phyloP scores from a whole-genome alignment of 2,113 vertebrate species.

The Oreochromis aureus region DNA sequence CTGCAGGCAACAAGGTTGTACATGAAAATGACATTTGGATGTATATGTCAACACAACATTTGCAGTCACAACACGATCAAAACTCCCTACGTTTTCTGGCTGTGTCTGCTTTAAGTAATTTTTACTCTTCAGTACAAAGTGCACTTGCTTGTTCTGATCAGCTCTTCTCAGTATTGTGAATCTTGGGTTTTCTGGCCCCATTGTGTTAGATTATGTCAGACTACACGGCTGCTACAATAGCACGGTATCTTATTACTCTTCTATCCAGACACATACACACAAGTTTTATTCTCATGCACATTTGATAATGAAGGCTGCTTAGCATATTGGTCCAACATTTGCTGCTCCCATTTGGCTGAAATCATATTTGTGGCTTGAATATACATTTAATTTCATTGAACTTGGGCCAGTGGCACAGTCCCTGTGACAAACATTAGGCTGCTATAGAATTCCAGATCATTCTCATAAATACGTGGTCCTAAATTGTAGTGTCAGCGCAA shows the following conservation, averaged over 20 bases:
- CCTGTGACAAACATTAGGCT: constrained; percentile 25
- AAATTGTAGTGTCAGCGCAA: neutral
- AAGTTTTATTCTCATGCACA: constrained; percentile 33
- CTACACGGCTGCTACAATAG: constrained; percentile 38
- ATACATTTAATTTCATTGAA: constrained; percentile 27
- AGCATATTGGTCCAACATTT: constrained; percentile 33
- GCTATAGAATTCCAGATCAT: constrained; percentile 39
- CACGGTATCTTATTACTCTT: constrained; percentile 18
- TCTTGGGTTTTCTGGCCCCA: constrained; percentile 16
- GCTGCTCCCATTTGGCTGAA: constrained; percentile 41
- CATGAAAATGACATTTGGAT: constrained; percentile 57
- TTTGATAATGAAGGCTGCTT: constrained; percentile 50
- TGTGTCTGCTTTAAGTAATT: neutral
- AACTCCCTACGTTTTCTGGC: neutral
- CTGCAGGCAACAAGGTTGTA: neutral
- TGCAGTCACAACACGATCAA: constrained; percentile 6
- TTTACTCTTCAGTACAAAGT: constrained; percentile 47
- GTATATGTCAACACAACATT: constrained; percentile 41
- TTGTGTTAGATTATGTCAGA: constrained; percentile 9
- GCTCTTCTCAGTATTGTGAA: constrained; percentile 40
- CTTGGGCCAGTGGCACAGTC: constrained; percentile 5
- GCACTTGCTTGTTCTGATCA: constrained; percentile 6
- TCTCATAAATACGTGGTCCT: neutral
- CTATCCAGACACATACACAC: constrained; percentile 8
- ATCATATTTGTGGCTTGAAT: constrained; percentile 1